Base-by-base conservation (phyloP, 2,888 invertebrate species). In the Cremastobaeus sp. region DNA sequence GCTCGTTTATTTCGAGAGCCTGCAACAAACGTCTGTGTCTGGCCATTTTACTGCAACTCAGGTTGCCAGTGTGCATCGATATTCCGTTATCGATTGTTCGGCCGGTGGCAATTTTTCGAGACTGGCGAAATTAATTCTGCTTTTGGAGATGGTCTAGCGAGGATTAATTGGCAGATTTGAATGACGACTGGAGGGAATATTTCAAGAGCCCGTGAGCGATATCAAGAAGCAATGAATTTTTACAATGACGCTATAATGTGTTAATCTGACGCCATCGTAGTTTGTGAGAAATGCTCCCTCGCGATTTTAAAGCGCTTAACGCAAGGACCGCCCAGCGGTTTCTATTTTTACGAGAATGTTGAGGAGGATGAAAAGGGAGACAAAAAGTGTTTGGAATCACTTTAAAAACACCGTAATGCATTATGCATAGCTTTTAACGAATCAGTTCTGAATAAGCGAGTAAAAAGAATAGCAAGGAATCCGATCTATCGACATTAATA, bases 241-340 rank as follows among this genome's bases (percentile, higher is more conserved):
- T 74, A 72, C 76, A 71, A 76, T 72, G 78, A 74, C 52, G 69
- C 65, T 62, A 70, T 73, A 78, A 76, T 70, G 75, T 72, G 77
- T 78, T 79, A 78, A 79, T 80, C 78, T 77, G 74, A 69, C 77
- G 74, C 77, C 74, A 65, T 60, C 57, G 65, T 70, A 55, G 74
- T 37, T 65, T 57, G 69, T 48, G 68, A 76, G 78, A 74, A 75
- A 68, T 65, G 76, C 77, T 77, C 77, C 77, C 78, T 52, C 74
- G 76, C 76, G 77, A 78, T 78, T 78, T 78, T 78, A 78, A 78
- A 78, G 76, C 74, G 78, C 76, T 79, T 77, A 79, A 77, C 76
- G 74, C 72, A 74, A 78, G 74, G 68, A 69, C 75, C 69, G 72
- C 74, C 76, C 55, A 74, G 50, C 47, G 68, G 64, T 72, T 68